Evolutionary conservation across 2,888 invertebrate species (phyloP), one percentile per base, ranked within the genome.

Genomic region (Eupithecia subfuscata): DNA sequence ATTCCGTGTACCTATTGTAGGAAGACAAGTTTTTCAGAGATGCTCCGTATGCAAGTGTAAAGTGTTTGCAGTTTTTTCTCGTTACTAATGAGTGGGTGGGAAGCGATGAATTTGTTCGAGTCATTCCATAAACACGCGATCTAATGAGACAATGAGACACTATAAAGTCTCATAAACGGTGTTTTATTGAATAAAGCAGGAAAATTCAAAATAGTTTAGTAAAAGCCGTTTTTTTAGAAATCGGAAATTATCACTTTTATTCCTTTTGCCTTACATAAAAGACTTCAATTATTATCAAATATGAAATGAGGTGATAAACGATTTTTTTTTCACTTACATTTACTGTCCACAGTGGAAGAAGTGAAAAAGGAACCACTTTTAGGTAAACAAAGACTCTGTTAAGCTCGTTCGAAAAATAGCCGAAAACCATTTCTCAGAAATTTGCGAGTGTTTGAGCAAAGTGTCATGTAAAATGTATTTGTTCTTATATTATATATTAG

Each of bases 1-100:
- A 56, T 73, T 73, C 75, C 75, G 75, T 74, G 75, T 77, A n/a
- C n/a, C n/a, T n/a, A 60, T 71, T 45, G 72, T 64, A 75, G 75
- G 73, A 75, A 77, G 72, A 37, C 65, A 73, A 72, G 7, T 73
- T 69, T 69, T 69, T 63, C 34, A 43, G 4, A 67, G n/a, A 40
- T 37, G 11, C 6, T 60, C 56, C 30, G 43, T 73, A 64, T 63
- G 22, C 73, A 73, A 75, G 70, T 71, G 77, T 63, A 22, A 70
- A 75, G 22, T 68, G 48, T 71, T 77, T 75, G 71, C 76, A 71
- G 68, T 75, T 77, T 75, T 70, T 77, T 75, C 45, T 52, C 34
- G 30, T 67, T 37, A 63, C 70, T 30, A 73, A 74, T 70, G 60
- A 25, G 40, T 67, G 68, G 70, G 70, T 75, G 77, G 70, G 77